These are phyloP conservation scores for Thomomys bottae DNA, from an alignment of 2,113 vertebrate genomes.

Conservation along the genomic window DNA sequence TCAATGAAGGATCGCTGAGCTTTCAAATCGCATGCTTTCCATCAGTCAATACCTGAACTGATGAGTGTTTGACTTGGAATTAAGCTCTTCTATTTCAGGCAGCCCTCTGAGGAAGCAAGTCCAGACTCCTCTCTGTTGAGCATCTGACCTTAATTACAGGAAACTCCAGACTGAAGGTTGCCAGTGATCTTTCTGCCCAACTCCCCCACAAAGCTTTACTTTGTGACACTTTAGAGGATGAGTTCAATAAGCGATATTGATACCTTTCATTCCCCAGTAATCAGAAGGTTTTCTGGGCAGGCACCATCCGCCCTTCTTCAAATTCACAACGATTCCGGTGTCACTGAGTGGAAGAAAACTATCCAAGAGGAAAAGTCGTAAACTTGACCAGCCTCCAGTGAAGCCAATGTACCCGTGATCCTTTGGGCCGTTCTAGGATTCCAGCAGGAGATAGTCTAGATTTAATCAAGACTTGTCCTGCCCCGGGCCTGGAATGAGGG, in stretches of 20 bases:
- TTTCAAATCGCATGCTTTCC: not conserved
- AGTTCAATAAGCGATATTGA: not conserved
- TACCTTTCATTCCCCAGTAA: not conserved
- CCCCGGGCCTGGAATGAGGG: not conserved
- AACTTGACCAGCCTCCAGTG: not conserved
- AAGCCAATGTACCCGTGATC: not conserved
- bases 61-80: conserved; percentile 47
- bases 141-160: not conserved
- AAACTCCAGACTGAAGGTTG: not conserved
- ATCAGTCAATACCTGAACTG: conserved; percentile 38
- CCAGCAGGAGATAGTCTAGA: not conserved
- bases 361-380: not conserved
- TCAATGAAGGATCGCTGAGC: not conserved
- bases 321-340: not conserved
- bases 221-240: not conserved
- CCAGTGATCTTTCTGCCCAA: not conserved
- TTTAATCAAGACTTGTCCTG: not conserved
- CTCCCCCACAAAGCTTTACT: not conserved
- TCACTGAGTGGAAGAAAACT: not conserved
- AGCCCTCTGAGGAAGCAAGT: conserved; percentile 43
- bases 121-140: not conserved
- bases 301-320: not conserved
- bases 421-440: not conserved
- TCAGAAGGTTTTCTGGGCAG: not conserved
- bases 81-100: conserved; percentile 9